Conservation (phyloP, 2,888 invertebrate genomes). For the Orthosia gracilis region DNA sequence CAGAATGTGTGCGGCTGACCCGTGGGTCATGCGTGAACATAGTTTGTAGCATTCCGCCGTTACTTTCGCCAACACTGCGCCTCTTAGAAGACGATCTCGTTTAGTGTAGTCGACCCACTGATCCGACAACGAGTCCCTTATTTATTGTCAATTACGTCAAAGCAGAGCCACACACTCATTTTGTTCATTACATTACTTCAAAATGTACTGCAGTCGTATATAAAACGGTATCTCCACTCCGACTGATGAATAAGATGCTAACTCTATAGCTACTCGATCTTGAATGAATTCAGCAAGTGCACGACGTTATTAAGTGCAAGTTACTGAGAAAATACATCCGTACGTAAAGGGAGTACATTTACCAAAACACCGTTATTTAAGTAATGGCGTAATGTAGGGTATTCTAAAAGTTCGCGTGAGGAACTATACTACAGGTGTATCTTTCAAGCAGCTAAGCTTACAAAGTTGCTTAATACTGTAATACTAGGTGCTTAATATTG, state of each 20-base stretch:
- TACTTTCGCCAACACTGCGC: slow-evolving; percentile 84
- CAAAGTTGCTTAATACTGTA: slow-evolving; percentile 65
- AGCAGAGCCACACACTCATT: slow-evolving; percentile 54
- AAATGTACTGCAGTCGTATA: slow-evolving; percentile 31
- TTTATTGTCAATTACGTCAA: slow-evolving; percentile 71
- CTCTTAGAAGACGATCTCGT: slow-evolving; percentile 78
- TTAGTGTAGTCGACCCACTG: slow-evolving; percentile 74
- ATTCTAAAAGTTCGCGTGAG: slow-evolving; percentile 52
- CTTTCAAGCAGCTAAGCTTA: slow-evolving; percentile 52
- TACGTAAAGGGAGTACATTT: slow-evolving; percentile 25
- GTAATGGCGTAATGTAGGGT: slow-evolving; percentile 46
- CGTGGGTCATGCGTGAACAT: slow-evolving; percentile 87
- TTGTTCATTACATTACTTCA: slow-evolving; percentile 32
- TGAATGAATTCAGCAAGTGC: slow-evolving; percentile 37
- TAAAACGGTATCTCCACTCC: slow-evolving; percentile 30
- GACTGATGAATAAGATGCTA: slow-evolving; percentile 33
- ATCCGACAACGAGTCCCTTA: slow-evolving; percentile 71
- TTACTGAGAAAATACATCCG: slow-evolving; percentile 26
- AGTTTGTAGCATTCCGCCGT: slow-evolving; percentile 84
- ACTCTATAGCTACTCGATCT: slow-evolving; percentile 7
- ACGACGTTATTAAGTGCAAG: slow-evolving; percentile 24
- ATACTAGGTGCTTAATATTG: slow-evolving; percentile 72
- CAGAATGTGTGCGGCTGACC: slow-evolving; percentile 89
- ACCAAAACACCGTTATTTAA: slow-evolving; percentile 40
- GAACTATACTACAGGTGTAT: slow-evolving; percentile 55